phyloP scores from a whole-genome alignment of 2,888 invertebrate species.

The Pardosa pseudoannulata region DNA sequence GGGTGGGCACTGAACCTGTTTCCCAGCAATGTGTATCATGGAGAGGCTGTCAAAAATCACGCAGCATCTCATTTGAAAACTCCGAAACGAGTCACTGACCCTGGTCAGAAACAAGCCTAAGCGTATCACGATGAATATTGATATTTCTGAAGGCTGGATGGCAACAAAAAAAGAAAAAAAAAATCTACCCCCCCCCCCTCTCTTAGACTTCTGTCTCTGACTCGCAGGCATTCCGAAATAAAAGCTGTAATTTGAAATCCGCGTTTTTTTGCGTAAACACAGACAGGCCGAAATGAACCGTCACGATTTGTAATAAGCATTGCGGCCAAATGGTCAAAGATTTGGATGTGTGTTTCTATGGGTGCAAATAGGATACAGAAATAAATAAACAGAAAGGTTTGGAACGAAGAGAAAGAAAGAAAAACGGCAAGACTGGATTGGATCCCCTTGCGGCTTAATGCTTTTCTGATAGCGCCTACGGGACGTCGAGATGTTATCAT shows the following conservation, averaged over 20 bases:
- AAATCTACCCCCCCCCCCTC: background rate
- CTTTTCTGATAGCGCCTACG: constrained; percentile 47
- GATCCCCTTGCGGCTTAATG: constrained; percentile 38
- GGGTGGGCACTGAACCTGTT: constrained; percentile 19
- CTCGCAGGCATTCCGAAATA: background rate
- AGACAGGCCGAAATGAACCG: background rate
- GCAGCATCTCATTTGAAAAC: constrained; percentile 6
- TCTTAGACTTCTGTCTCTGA: background rate
- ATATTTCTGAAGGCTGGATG: constrained; percentile 13
- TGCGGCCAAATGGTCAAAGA: constrained; percentile 2
- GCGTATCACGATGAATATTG: constrained; percentile 52
- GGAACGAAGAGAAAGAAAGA: background rate
- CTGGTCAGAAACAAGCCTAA: constrained; percentile 2
- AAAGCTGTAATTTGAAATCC: constrained; percentile 47
- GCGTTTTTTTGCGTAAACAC: constrained; percentile 13
- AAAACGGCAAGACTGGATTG: constrained; percentile 35
- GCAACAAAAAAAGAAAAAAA: background rate
- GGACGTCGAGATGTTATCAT: constrained; percentile 13
- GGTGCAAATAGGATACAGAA: background rate
- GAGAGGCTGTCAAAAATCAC: constrained; percentile 25
- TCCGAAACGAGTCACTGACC: constrained; percentile 46
- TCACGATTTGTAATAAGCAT: constrained; percentile 40
- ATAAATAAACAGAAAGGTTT: background rate
- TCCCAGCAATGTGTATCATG: constrained; percentile 6
- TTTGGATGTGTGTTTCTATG: background rate